Evolutionary conservation across 2,888 invertebrate genomes (phyloP), one percentile per base, ranked within the genome.

Genomic region (Electrophaes corylata): DNA sequence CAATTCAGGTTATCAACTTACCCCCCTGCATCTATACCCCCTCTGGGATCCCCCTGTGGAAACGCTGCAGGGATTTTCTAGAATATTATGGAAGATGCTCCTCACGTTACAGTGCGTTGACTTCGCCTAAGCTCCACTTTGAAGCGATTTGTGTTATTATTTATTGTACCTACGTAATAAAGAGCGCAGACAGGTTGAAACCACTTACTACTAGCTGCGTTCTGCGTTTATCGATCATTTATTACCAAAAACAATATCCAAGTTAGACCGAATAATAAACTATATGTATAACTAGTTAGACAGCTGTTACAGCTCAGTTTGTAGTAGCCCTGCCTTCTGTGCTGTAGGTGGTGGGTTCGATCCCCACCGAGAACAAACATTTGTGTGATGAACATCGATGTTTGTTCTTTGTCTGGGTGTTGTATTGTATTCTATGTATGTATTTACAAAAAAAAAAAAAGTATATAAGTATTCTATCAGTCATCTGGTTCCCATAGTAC

Each of bases 1-100:
- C 85, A 78, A 88, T 90, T 84, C 90, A 86, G 91, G 91, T 88
- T 90, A 91, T 90, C 90, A 88, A 86, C 90, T 77, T 77, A 82
- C 73, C 64, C 64, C 71, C 73, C 71, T 12, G 12, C 49, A 40
- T 77, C 77, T 77, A 73, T 78, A 69, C 75, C 73, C 75, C 70
- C 72, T 78, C 75, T 78, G 35, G 48, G 44, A 33, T 72, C 69
- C 64, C 66, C 70, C 66, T 57, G 68, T 75, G 69, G 73, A 74
- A 84, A 78, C 79, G 81, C 83, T 88, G 86, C 86, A 88, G 83
- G 84, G 87, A 89, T 86, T 87, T 84, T 88, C 86, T 82, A 84
- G 75, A 85, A 86, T 83, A 83, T 87, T 85, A 86, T 84, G 79
- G 80, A 84, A 84, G 82, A 81, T 72, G 77, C 72, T 80, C 70